Conservation (phyloP, 2,888 invertebrate species). For the Stenotaenia linearis region DNA sequence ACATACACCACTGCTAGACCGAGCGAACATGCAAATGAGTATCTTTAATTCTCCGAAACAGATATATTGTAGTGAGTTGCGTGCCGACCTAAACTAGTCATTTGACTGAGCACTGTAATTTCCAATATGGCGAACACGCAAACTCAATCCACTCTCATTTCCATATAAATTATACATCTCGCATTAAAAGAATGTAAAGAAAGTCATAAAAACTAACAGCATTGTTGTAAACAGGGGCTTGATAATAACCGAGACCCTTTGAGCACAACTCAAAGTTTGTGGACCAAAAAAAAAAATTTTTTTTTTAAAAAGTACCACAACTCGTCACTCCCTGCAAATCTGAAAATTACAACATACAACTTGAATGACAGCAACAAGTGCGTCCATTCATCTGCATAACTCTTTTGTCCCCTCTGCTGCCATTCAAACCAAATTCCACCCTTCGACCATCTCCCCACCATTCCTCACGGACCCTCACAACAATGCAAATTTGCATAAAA, state of each 20-base stretch:
- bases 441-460: not conserved
- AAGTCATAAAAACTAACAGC: not conserved
- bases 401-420: not conserved
- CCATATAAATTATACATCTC: not conserved
- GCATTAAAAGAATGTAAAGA: not conserved
- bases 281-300: too few relatives aligned
- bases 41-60: not conserved
- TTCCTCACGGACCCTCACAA: not conserved
- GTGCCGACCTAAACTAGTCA: not conserved
- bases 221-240: not conserved
- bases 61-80: not conserved
- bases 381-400: not conserved
- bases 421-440: not conserved
- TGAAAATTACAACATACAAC: not conserved
- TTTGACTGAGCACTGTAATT: not conserved
- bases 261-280: not conserved
- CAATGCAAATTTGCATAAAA: not conserved
- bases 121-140: conserved; percentile 8
- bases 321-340: not conserved
- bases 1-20: not conserved
- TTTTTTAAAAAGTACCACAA: too few relatives aligned
- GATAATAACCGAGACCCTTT: too few relatives aligned
- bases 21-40: not conserved
- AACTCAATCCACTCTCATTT: not conserved
- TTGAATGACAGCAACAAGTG: conserved; percentile 7